Conservation (phyloP, 23 tunicate genomes). For the Trididemnum nubilum region DNA sequence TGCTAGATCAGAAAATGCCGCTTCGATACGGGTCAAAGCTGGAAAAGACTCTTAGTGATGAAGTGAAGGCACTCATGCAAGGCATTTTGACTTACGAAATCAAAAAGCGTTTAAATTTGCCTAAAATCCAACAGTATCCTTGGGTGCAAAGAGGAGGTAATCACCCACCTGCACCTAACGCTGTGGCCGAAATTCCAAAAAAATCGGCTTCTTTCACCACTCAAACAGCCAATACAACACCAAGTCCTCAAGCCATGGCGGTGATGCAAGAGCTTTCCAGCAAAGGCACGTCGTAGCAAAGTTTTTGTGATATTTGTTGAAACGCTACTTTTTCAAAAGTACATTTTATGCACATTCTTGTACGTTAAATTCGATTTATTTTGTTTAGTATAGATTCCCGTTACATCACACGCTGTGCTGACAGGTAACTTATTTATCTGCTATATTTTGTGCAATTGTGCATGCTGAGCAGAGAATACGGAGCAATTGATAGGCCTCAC, state of each 20-base stretch:
- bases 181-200: neutral
- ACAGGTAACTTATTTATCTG: no score
- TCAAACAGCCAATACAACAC: neutral
- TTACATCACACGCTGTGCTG: no score
- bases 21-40: slow-evolving; percentile 45
- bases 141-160: slow-evolving; percentile 17
- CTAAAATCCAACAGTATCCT: neutral
- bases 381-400: no score
- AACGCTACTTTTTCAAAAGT: no score
- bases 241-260: slow-evolving; percentile 16
- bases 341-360: no score
- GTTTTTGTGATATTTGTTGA: no score
- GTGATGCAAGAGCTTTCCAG: slow-evolving; percentile 12
- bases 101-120: slow-evolving; percentile 19
- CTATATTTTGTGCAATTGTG: no score
- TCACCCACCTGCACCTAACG: neutral
- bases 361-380: no score
- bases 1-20: slow-evolving; percentile 61
- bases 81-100: slow-evolving; percentile 35
- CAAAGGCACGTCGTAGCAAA: no score
- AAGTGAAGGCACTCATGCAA: slow-evolving; percentile 55
- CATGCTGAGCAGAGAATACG: no score
- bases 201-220: neutral
- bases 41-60: slow-evolving; percentile 28
- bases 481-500: no score